Evolutionary conservation across 2,113 vertebrate genomes (phyloP).

Genomic region (Ceyx melanurus): DNA sequence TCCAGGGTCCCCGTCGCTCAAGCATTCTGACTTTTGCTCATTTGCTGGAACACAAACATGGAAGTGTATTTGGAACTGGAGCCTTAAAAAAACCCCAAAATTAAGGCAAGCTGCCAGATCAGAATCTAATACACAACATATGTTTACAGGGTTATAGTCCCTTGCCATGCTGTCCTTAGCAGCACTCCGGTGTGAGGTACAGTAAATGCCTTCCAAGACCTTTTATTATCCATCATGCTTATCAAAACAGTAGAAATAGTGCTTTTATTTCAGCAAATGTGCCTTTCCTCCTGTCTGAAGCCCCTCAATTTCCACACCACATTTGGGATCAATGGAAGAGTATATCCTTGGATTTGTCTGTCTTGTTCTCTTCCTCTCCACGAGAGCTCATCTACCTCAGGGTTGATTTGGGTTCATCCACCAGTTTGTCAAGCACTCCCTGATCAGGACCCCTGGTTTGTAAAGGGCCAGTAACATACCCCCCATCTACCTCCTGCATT

Average conservation of each 20-base stretch:
- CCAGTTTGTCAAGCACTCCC: not conserved
- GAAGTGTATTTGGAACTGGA: slow-evolving; percentile 61
- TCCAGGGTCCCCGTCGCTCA: not conserved
- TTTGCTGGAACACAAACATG: slow-evolving; percentile 56
- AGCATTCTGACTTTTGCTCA: not conserved
- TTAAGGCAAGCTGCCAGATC: slow-evolving; percentile 69
- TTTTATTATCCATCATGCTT: slow-evolving; percentile 37
- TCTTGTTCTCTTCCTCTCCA: not conserved
- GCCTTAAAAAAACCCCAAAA: slow-evolving; percentile 41
- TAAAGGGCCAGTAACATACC: not conserved
- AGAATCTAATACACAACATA: slow-evolving; percentile 67
- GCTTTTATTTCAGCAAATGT: not conserved
- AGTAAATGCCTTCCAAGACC: slow-evolving; percentile 61
- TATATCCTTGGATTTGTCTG: not conserved
- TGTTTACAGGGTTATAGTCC: slow-evolving; percentile 50
- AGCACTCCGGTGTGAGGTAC: slow-evolving; percentile 40
- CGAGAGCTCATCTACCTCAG: not conserved
- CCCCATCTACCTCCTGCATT: not conserved
- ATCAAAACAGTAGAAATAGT: slow-evolving; percentile 41
- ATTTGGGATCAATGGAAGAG: not conserved
- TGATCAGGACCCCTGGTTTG: not conserved
- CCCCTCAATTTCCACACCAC: not conserved
- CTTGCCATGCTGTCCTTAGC: slow-evolving; percentile 56
- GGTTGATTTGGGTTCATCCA: not conserved
- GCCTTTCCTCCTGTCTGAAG: slow-evolving; percentile 45